These are phyloP conservation scores for Trichechus manatus DNA, from an alignment of 2,113 vertebrate species.

Conservation along the genomic window DNA sequence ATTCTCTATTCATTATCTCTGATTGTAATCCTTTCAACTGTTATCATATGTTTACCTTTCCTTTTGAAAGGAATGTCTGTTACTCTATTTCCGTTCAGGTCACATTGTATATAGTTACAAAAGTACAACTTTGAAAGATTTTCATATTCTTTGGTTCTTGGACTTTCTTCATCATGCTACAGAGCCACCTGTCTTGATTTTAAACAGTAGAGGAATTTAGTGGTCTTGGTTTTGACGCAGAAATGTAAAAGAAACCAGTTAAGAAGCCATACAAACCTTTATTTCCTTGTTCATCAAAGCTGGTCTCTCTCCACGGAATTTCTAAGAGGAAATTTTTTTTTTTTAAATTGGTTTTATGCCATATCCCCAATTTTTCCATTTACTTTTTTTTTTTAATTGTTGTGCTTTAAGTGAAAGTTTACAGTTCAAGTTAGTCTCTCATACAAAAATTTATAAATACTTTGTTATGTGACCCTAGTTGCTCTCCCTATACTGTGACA, in stretches of 20 bases:
- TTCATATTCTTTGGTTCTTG: background rate
- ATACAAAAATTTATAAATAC: no score
- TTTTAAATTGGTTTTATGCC: no score
- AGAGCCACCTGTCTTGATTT: background rate
- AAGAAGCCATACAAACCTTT: background rate
- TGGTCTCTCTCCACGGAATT: background rate
- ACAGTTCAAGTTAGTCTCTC: no score
- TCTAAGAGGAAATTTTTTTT: background rate
- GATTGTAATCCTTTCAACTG: background rate
- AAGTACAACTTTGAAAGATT: conserved; percentile 8
- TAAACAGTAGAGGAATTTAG: background rate
- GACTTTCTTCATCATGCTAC: background rate
- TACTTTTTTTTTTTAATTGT: no score
- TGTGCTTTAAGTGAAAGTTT: no score
- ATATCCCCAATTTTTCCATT: no score
- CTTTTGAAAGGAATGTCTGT: background rate
- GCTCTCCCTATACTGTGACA: no score
- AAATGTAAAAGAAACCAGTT: background rate
- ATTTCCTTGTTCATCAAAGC: background rate
- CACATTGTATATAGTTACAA: background rate
- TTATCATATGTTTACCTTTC: background rate
- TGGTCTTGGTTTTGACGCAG: background rate
- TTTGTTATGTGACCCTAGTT: no score
- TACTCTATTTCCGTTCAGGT: background rate
- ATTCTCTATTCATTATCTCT: background rate